Base-by-base conservation (phyloP, 2,888 invertebrate species). In the Zeuzera pyrina region DNA sequence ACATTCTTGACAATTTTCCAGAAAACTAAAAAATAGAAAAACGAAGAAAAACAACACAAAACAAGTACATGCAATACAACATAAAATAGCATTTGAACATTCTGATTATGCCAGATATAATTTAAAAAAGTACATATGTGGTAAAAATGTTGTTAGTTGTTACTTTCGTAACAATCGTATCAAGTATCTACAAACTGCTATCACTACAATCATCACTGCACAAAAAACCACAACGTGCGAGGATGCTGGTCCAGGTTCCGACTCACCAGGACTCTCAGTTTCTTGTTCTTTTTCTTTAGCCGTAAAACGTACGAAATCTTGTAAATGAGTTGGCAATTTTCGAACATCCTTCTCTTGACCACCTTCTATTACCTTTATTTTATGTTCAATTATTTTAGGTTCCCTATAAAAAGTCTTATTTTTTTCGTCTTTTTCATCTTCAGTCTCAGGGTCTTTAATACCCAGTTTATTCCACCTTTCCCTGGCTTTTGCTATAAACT, bases 401-500 rank as follows among this genome's bases (percentile, higher is more conserved):
- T 76, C 67, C 47, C 57, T 60, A 43, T 78, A 81, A 32, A 71
- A 47, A 34, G 69, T 62, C 36, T 51, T 66, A 26, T 37, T 47
- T 30, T 43, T 52, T 21, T 77, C 41, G 15, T 78, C 86, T 21
- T 68, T 79, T 43, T 87, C 88, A 42, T 86, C 87, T 55, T 87
- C 88, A 46, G 87, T 88, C 49, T 88, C 87, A 14, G 87, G 87
- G 59, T 91, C 90, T 35, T 86, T 83, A 49, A 91, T 88, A 7
- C 89, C 88, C 40, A 89, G 77, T 61, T 91, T 91, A 36, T 85
- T 85, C 72, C 89, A 88, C 14, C 92, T 85, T 56, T 89, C 88
- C 49, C 88, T 88, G 29, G 93, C 93, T 52, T 88, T 90, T 16
- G 85, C 87, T 61, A 94, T 89, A 52, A 94, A 94, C 59, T 94